Conservation (phyloP, 2,113 vertebrate species). For the Buteo buteo region DNA sequence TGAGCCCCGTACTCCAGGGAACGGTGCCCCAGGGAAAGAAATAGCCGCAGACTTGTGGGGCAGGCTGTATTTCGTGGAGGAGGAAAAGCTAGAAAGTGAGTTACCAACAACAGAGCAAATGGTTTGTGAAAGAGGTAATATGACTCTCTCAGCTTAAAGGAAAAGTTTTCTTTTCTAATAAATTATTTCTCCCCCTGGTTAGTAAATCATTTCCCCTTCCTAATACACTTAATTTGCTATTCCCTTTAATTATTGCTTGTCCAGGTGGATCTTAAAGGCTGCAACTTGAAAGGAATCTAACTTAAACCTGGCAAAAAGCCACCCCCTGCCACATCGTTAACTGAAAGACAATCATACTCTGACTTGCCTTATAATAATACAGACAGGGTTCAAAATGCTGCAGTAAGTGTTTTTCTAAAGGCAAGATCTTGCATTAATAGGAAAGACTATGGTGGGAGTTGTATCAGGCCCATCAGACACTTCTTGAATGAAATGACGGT, state of each 20-base stretch:
- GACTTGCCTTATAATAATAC: constrained; percentile 37
- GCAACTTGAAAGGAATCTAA: constrained; percentile 13
- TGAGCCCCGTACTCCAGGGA: background rate
- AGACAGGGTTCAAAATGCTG: constrained; percentile 15
- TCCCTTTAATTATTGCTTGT: constrained; percentile 60
- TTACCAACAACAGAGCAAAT: background rate
- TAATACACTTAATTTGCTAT: constrained; percentile 58
- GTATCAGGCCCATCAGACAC: background rate
- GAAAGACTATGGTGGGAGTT: background rate
- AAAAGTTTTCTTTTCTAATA: constrained; percentile 62
- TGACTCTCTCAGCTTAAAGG: constrained; percentile 12
- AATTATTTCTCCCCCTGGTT: constrained; percentile 52
- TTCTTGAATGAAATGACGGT: background rate
- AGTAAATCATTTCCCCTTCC: constrained; percentile 62
- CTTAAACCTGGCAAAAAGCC: constrained; percentile 32
- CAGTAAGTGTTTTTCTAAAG: constrained; percentile 19
- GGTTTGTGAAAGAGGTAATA: constrained; percentile 49
- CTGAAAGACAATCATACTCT: constrained; percentile 38
- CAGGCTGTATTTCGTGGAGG: background rate
- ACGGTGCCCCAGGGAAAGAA: background rate
- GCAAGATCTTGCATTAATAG: background rate
- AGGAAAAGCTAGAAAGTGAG: constrained; percentile 2
- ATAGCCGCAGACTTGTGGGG: background rate
- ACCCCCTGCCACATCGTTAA: constrained; percentile 33
- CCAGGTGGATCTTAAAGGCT: constrained; percentile 57